These are phyloP conservation scores for Lutjanus campechanus DNA, from an alignment of 2,797 vertebrate genomes.

Conservation along the genomic window DNA sequence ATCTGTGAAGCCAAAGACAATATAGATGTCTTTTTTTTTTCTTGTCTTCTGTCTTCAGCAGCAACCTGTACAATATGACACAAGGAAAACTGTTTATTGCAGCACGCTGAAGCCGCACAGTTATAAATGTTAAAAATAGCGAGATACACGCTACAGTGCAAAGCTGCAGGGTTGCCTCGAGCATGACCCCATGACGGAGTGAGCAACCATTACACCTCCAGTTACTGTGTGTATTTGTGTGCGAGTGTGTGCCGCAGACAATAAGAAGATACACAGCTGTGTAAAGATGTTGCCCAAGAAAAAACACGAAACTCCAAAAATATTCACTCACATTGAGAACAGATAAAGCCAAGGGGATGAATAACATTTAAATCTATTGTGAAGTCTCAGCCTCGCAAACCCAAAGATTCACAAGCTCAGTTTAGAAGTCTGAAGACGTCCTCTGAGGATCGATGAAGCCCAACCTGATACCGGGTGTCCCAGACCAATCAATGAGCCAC, in stretches of 20 bases:
- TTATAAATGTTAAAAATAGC: constrained; percentile 1
- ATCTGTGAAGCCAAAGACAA: too few relatives aligned
- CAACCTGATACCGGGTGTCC: neutral
- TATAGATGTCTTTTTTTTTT: too few relatives aligned
- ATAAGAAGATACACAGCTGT: neutral
- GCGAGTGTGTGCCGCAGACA: neutral
- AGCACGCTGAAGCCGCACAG: neutral
- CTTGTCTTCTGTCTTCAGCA: neutral
- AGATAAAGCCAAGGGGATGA: neutral
- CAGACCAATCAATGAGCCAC: neutral
- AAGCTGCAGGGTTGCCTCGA: constrained; percentile 12
- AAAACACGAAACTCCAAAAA: neutral
- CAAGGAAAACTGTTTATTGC: neutral
- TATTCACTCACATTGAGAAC: neutral
- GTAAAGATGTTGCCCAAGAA: neutral
- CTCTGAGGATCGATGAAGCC: neutral
- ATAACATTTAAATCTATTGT: constrained; percentile 8
- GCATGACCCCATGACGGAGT: neutral
- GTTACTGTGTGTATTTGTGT: neutral
- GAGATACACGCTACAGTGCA: neutral
- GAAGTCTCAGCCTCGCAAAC: neutral
- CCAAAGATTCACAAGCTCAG: neutral
- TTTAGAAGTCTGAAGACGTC: constrained; percentile 1
- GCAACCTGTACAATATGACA: neutral
- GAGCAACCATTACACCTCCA: neutral